Conservation (phyloP, 2,888 invertebrate genomes). For the Crioceris asparagi region DNA sequence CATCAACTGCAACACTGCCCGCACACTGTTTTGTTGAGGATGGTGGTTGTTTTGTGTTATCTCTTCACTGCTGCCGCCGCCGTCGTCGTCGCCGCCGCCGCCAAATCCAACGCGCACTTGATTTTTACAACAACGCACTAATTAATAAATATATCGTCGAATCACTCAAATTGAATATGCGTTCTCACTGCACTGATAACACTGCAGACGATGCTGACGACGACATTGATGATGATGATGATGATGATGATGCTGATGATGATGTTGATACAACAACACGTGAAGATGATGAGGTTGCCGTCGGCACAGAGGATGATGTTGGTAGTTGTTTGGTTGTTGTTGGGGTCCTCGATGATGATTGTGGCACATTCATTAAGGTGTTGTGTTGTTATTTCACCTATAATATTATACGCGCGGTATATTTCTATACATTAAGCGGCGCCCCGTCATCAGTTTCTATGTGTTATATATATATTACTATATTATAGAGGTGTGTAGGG, state of each 20-base stretch:
- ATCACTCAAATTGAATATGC: neutral
- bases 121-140: no score
- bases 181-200: conserved; percentile 26
- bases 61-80: conserved; percentile 14
- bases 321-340: conserved; percentile 21
- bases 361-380: no score
- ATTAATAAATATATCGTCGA: conserved; percentile 9
- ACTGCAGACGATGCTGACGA: conserved; percentile 8
- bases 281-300: conserved; percentile 14
- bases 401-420: no score
- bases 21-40: conserved; percentile 29
- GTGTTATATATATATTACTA: no score
- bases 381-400: no score
- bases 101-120: no score
- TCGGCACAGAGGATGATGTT: no score
- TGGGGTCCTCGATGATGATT: no score
- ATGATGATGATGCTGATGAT: neutral
- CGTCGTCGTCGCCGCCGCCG: conserved; percentile 16
- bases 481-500: no score
- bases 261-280: conserved; percentile 1
- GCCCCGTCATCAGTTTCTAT: no score
- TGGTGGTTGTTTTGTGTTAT: conserved; percentile 1
- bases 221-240: neutral
- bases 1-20: conserved; percentile 67
- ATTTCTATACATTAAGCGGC: no score